Evolutionary conservation across 2,113 vertebrate genomes (phyloP).

Genomic region (Hemicordylus capensis): DNA sequence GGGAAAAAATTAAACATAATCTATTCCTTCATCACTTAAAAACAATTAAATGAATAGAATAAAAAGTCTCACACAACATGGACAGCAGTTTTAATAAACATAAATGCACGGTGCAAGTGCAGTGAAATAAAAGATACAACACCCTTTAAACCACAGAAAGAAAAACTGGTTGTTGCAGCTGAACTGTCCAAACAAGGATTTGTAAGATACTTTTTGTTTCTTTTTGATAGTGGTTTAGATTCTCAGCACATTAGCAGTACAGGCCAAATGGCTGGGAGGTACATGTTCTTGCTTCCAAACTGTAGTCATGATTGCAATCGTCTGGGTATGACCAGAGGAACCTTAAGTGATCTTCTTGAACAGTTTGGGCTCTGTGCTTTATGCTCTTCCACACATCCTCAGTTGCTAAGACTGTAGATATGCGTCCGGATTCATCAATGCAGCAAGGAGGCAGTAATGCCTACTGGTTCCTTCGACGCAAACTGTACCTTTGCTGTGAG

Average conservation of each 20-base stretch:
- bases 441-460: conserved; percentile 70
- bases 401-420: conserved; percentile 53
- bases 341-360: conserved; percentile 62
- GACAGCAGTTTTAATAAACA: conserved; percentile 41
- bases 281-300: conserved; percentile 50
- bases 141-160: conserved; percentile 61
- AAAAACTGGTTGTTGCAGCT: conserved; percentile 58
- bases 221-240: conserved; percentile 59
- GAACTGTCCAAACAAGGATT: conserved; percentile 63
- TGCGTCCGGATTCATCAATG: conserved; percentile 54
- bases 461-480: conserved; percentile 57
- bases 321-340: conserved; percentile 69
- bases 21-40: conserved; percentile 51
- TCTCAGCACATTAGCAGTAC: conserved; percentile 56
- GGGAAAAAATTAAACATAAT: conserved; percentile 43
- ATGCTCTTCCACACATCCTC: conserved; percentile 70
- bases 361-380: conserved; percentile 72
- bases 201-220: conserved; percentile 44
- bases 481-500: conserved; percentile 58
- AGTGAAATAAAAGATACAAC: conserved; percentile 64
- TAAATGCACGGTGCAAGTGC: conserved; percentile 53
- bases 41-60: conserved; percentile 66
- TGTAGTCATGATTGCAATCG: conserved; percentile 54
- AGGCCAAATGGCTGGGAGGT: conserved; percentile 66
- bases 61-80: conserved; percentile 45